phyloP scores from a whole-genome alignment of 2,888 invertebrate genomes.

The Gymnocheta viridis region DNA sequence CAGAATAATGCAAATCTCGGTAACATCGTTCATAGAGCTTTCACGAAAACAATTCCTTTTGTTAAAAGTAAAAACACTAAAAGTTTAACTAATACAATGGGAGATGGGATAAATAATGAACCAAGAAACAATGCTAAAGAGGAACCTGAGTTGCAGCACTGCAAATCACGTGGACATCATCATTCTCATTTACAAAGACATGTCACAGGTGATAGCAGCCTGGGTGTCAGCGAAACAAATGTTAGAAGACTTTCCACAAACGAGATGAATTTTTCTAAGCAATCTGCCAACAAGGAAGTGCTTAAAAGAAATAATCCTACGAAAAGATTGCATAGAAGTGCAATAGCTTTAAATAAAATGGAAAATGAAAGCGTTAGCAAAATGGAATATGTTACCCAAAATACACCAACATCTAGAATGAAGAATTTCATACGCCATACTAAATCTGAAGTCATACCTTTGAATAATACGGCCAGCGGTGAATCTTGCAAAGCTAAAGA shows the following conservation, averaged over 20 bases:
- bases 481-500: conserved; percentile 62
- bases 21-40: conserved; percentile 37
- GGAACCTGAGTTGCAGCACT: conserved; percentile 27
- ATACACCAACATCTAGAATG: conserved; percentile 2
- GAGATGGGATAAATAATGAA: conserved; percentile 4
- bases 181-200: conserved; percentile 11
- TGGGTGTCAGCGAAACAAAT: conserved; percentile 4
- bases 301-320: conserved; percentile 50
- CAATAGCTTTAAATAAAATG: conserved; percentile 60
- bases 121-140: background rate
- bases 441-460: conserved; percentile 69
- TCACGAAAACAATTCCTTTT: conserved; percentile 60
- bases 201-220: background rate
- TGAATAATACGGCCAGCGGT: conserved; percentile 17
- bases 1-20: conserved; percentile 20
- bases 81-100: conserved; percentile 2
- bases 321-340: conserved; percentile 66
- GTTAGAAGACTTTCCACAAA: conserved; percentile 31
- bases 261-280: conserved; percentile 4
- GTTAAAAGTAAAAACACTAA: conserved; percentile 61
- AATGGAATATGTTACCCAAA: conserved; percentile 3
- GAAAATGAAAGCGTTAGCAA: conserved; percentile 49
- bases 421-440: conserved; percentile 62
- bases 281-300: background rate
- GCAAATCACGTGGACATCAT: conserved; percentile 37